Base-by-base conservation (phyloP, 2,113 vertebrate species). In the Thalassoma bifasciatum region DNA sequence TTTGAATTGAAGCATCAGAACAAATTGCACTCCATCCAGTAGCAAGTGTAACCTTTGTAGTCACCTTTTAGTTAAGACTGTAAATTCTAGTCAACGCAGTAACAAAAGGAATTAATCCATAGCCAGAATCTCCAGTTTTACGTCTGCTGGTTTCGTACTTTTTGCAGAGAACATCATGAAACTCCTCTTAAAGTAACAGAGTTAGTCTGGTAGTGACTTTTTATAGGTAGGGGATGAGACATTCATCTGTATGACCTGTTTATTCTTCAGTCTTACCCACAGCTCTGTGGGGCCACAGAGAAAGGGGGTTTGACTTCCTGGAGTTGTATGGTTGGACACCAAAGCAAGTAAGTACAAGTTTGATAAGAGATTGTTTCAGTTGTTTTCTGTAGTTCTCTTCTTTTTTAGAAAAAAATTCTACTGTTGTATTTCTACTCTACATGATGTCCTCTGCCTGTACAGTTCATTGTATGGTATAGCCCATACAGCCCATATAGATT, bases 221-320 rank as follows among this genome's bases (percentile, higher is more conserved):
- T 34, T 24, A 46, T n/a, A 51, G 51, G 23, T 54, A 40, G 22
- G 2, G 60, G 17, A 23, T 47, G 61, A 71, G 73, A n/a, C 61
- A 10, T 58, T 69, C 36, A 74, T 14, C 42, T 0, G 22, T 0
- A 50, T 3, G 61, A 50, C 50, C 42, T 64, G 57, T 75, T 75
- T 78, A 53, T n/a, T 6, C 22, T 72, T 26, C 37, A 9, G 21
- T 21, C 8, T 66, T 44, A 72, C 37, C 46, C 51, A 1, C 71
- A 68, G 54, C 12, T 61, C 14, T 69, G 57, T 16, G 14, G 54
- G n/a, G 22, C 58, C 34, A 10, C 10, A n/a, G 8, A 37, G 23
- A 58, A 38, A 7, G 42, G 49, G 72, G 24, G 62, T 65, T 71
- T 30, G 21, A 49, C 50, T 81, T 82, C 57, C 71, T 76, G 40